Conservation (phyloP, 2,888 invertebrate genomes). For the Cryptocheilus praepositus region DNA sequence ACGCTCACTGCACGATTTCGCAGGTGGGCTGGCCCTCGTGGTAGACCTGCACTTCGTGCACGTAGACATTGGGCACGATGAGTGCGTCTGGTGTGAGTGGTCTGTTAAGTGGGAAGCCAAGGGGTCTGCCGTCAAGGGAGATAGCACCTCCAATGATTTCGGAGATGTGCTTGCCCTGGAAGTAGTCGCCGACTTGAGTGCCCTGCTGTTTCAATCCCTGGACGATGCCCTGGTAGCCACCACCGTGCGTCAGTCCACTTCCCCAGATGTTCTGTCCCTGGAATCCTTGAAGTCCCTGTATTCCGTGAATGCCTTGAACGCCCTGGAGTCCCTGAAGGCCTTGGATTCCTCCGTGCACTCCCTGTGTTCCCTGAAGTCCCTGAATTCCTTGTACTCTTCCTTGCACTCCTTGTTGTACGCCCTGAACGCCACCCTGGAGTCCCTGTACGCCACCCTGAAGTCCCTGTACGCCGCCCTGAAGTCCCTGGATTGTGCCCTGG, state of each 20-base stretch:
- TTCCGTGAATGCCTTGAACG: no score
- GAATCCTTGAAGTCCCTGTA: constrained; percentile 11
- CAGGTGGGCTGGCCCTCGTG: constrained; percentile 74
- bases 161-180: constrained; percentile 59
- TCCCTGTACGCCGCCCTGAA: constrained; percentile 19
- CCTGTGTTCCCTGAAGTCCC: constrained; percentile 25
- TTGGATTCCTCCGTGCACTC: constrained; percentile 26
- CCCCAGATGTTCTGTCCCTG: constrained; percentile 24
- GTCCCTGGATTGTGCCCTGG: neutral
- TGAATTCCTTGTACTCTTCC: constrained; percentile 21
- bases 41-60: constrained; percentile 77
- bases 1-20: constrained; percentile 47
- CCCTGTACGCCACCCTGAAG: constrained; percentile 21
- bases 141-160: constrained; percentile 71
- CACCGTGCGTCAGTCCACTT: constrained; percentile 34
- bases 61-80: constrained; percentile 75
- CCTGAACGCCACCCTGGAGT: neutral
- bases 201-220: constrained; percentile 54
- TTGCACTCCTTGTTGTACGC: neutral
- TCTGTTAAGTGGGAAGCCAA: constrained; percentile 79
- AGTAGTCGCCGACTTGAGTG: constrained; percentile 60
- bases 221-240: constrained; percentile 56
- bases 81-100: constrained; percentile 73
- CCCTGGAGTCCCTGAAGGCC: constrained; percentile 18
- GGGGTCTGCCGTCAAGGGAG: constrained; percentile 75